Conservation (phyloP, 2,113 vertebrate species). For the Todiramphus saurophagus region DNA sequence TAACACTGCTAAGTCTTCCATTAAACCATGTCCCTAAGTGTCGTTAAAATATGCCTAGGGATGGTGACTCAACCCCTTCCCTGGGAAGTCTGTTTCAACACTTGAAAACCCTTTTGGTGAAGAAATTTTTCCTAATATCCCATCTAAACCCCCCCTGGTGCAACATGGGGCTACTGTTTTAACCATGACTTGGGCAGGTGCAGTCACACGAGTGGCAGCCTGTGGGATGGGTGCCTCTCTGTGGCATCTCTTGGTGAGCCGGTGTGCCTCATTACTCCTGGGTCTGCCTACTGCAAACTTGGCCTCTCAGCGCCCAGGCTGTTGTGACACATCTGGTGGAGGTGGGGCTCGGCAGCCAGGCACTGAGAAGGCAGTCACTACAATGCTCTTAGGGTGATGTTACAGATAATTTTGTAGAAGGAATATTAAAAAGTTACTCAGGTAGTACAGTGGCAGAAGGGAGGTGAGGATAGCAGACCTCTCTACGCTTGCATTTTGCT, state of each 20-base stretch:
- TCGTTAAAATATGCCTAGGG: not conserved
- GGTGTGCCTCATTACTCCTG: not conserved
- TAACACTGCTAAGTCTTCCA: not conserved
- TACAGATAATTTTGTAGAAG: not conserved
- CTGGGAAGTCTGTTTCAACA: not conserved
- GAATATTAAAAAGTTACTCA: not conserved
- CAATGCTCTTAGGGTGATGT: not conserved
- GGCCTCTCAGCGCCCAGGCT: accelerated
- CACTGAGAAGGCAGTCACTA: not conserved
- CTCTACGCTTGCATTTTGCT: not conserved
- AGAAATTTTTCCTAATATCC: not conserved
- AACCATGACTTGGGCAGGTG: accelerated
- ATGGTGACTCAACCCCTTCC: not conserved
- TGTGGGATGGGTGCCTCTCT: not conserved
- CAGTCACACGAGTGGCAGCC: accelerated
- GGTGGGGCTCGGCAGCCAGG: not conserved
- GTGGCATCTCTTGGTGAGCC: accelerated
- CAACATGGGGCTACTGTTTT: not conserved
- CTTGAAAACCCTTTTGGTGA: not conserved
- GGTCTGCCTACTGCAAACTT: not conserved
- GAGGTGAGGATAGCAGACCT: not conserved
- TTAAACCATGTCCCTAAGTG: not conserved
- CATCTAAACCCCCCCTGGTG: not conserved
- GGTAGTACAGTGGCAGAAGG: not conserved
- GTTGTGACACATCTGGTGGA: accelerated